phyloP scores from a whole-genome alignment of 2,888 invertebrate genomes.

The Aproaerema taeniolella region DNA sequence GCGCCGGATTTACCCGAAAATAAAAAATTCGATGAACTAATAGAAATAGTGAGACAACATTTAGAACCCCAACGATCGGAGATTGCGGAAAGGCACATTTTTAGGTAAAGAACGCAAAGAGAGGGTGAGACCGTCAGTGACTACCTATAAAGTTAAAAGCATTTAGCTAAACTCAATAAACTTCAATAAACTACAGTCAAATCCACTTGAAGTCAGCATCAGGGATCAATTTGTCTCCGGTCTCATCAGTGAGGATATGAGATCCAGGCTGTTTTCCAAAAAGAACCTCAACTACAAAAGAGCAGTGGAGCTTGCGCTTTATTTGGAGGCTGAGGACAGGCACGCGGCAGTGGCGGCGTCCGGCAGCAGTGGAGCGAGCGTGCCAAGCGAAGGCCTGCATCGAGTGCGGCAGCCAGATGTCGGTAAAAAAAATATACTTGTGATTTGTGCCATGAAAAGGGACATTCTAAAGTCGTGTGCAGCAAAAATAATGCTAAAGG shows the following conservation, averaged over 20 bases:
- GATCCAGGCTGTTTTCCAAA: no score
- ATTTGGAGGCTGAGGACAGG: no score
- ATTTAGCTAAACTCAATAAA: not conserved
- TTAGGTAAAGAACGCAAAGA: constrained; percentile 19
- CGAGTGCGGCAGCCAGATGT: constrained; percentile 6
- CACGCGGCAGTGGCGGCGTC: no score
- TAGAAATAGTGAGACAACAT: no score
- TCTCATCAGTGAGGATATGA: no score
- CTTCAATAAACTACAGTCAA: not conserved
- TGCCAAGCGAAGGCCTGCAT: not conserved
- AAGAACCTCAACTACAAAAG: no score
- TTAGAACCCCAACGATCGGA: constrained; percentile 21
- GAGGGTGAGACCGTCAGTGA: not conserved
- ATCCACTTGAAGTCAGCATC: not conserved
- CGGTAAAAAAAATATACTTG: constrained; percentile 12
- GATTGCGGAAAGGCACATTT: constrained; percentile 24
- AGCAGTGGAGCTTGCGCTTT: no score
- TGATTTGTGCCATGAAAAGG: constrained; percentile 11
- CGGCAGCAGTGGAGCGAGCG: no score
- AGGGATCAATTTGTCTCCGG: no score
- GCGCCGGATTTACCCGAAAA: constrained; percentile 18
- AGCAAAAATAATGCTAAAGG: constrained; percentile 5
- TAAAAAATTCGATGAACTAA: constrained; percentile 18
- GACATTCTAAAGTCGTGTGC: constrained; percentile 13
- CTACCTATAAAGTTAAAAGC: no score